Evolutionary conservation across 2,888 invertebrate genomes (phyloP).

Genomic region (Nomada fucata): DNA sequence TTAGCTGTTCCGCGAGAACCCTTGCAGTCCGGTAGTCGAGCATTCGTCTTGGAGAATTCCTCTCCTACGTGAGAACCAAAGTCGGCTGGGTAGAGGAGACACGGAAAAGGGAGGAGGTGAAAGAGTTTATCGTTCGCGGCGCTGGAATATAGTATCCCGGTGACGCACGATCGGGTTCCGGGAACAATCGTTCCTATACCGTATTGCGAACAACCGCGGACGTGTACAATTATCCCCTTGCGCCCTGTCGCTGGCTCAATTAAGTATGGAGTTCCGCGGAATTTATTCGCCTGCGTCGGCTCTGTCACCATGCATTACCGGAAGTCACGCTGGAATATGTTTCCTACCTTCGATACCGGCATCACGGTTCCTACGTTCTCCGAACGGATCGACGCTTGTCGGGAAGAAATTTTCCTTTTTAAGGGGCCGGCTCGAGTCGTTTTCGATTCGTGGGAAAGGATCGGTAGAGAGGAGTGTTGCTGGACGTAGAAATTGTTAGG

Average conservation of each 20-base stretch:
- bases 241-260: constrained; percentile 63
- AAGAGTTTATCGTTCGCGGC: constrained; percentile 65
- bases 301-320: constrained; percentile 51
- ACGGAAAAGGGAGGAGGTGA: constrained; percentile 48
- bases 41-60: constrained; percentile 78
- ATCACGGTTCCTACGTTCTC: background rate
- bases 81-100: constrained; percentile 61
- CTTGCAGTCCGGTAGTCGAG: constrained; percentile 71
- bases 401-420: background rate
- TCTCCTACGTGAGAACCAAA: constrained; percentile 77
- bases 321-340: constrained; percentile 47
- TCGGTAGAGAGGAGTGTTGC: too few relatives aligned
- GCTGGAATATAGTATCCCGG: constrained; percentile 67
- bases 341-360: constrained; percentile 22
- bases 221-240: constrained; percentile 69
- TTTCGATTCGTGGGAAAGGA: too few relatives aligned
- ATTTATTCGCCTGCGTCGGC: constrained; percentile 57
- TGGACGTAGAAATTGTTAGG: too few relatives aligned
- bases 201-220: constrained; percentile 67
- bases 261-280: constrained; percentile 59
- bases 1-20: constrained; percentile 59
- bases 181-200: constrained; percentile 70
- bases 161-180: constrained; percentile 67
- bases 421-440: background rate
- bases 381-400: background rate